Evolutionary conservation across 2,888 invertebrate species (phyloP).

Genomic region (Idaea straminata): DNA sequence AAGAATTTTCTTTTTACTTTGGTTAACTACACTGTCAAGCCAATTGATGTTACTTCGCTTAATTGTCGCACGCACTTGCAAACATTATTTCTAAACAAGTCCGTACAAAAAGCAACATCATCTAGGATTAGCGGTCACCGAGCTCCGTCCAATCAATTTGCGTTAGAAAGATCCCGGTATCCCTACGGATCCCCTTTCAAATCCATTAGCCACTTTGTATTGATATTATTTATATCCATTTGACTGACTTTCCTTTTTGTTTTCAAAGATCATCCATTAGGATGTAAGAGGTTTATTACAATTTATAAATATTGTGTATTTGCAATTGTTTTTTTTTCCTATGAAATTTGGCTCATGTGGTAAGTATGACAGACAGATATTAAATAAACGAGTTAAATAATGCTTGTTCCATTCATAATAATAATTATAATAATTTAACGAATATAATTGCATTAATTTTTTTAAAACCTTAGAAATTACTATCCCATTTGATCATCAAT

Average conservation of each 20-base stretch:
- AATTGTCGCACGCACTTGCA: neutral
- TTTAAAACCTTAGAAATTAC: no score
- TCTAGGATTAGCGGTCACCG: conserved; percentile 31
- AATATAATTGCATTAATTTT: no score
- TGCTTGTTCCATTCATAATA: no score
- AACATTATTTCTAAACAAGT: neutral
- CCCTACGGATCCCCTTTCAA: conserved; percentile 45
- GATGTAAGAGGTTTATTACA: conserved; percentile 48
- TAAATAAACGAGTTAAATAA: no score
- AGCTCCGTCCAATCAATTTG: conserved; percentile 46
- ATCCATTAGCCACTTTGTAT: conserved; percentile 58
- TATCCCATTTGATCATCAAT: no score
- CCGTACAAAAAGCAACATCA: conserved; percentile 18
- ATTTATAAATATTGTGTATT: conserved; percentile 2
- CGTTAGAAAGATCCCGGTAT: conserved; percentile 42
- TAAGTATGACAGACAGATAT: no score
- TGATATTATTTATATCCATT: conserved; percentile 50
- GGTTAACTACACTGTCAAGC: no score
- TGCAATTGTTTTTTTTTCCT: neutral
- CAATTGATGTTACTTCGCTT: neutral
- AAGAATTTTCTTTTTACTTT: no score
- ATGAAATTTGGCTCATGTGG: neutral
- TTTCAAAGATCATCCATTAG: conserved; percentile 63
- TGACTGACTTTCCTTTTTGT: conserved; percentile 52
- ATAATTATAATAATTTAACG: no score